Base-by-base conservation (phyloP, 2,888 invertebrate genomes). In the Mythimna ferrago region DNA sequence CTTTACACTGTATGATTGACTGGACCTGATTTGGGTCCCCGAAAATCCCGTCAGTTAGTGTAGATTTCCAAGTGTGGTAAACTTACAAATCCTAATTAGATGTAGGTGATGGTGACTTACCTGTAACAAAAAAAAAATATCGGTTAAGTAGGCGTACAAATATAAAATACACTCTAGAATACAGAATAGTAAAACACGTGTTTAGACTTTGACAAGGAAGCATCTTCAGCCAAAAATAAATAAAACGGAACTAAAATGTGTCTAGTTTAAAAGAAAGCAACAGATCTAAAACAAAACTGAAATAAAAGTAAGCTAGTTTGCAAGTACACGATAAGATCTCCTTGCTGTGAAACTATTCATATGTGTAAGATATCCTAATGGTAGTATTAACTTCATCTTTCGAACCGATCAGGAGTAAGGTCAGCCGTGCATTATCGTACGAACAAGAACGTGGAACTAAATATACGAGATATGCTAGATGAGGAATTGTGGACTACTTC, bases 331-430 rank as follows among this genome's bases (percentile, higher is more conserved):
- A 86, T 85, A 85, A 89, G 84, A 88, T 89, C 87, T 87, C 74
- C 71, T 75, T 78, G 68, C 73, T 63, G 76, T 76, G 82, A 83
- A 91, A 91, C 92, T 92, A 91, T 93, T 92, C 90, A 89, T 93
- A 93, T 91, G 90, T 89, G 89, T 89, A 88, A 92, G 91, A 93
- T 93, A 92, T 93, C 92, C 90, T 93, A 93, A 93, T 92, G 90
- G 92, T 84, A 74, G 90, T 89, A 93, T 93, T 92, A 92, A 90
- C 90, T 90, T 90, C 92, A 92, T 93, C 92, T 93, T 91, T 88
- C 88, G 89, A 89, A 73, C 88, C 92, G 91, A 92, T 93, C 92
- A 87, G 77, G 87, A 91, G 90, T 89, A 89, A 90, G 90, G 90
- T 89, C 87, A 88, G 80, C 80, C 80, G 80, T 89, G 88, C 89